Conservation (phyloP, 2,797 vertebrate genomes). For the Eleutherodactylus coqui region DNA sequence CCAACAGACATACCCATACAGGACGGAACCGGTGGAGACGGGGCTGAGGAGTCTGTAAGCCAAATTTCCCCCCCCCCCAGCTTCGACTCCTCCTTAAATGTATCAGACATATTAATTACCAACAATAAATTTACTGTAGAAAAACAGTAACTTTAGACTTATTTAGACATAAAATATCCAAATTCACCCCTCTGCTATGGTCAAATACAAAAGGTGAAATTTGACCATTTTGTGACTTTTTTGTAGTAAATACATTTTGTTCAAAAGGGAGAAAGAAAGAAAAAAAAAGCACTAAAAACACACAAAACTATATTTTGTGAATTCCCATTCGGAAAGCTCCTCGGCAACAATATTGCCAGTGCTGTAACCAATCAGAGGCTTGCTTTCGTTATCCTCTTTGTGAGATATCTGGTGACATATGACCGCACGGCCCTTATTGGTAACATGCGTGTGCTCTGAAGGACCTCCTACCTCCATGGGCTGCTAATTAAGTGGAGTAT, state of each 20-base stretch:
- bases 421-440: neutral
- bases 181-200: neutral
- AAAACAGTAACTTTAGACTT: too few species aligned
- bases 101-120: too few species aligned
- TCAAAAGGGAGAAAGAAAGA: too few species aligned
- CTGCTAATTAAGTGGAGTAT: neutral
- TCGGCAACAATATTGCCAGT: neutral
- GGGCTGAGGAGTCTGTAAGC: too few species aligned
- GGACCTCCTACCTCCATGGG: neutral
- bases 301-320: neutral
- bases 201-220: neutral
- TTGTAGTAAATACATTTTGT: neutral
- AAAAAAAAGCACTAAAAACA: neutral
- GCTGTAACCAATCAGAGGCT: neutral
- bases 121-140: too few species aligned
- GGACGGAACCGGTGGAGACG: neutral
- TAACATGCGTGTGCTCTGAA: neutral
- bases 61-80: too few species aligned
- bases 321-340: neutral
- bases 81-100: too few species aligned
- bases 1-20: neutral
- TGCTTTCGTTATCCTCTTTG: conserved; percentile 14
- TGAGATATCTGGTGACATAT: neutral
- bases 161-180: neutral
- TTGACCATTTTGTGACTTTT: neutral